Percentiles rank a stretch among this genome's conserved stretches.
Evolutionary conservation across 2,888 invertebrate species (phyloP).

Genomic region (Standfussiana lucernea): DNA sequence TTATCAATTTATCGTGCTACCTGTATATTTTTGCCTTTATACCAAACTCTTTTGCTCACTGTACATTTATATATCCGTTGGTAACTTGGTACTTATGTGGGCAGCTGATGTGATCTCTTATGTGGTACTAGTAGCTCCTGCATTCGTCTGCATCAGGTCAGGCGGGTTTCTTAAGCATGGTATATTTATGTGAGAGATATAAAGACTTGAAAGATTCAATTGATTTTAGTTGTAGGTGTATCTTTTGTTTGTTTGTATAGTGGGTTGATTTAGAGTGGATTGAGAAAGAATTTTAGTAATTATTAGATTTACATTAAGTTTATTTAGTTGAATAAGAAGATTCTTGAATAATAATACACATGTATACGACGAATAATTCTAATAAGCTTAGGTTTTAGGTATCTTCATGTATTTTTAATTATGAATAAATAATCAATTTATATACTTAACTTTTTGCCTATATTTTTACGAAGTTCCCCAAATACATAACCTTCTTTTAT

Average conservation of each 20-base stretch:
- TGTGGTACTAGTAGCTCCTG: conserved; percentile 70
- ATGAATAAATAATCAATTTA: background rate
- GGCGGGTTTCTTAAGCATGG: conserved; percentile 43
- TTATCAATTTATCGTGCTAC: background rate
- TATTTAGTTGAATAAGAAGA: background rate
- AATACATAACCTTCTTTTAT: background rate
- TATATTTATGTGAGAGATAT: conserved; percentile 42
- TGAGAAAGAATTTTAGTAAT: background rate
- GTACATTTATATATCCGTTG: conserved; percentile 49
- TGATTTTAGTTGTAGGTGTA: conserved; percentile 18
- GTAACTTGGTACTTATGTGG: conserved; percentile 51
- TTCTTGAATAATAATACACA: background rate
- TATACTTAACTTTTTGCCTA: background rate
- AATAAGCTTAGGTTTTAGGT: background rate
- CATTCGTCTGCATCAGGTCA: conserved; percentile 46
- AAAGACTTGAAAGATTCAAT: conserved; percentile 22
- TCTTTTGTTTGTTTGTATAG: background rate
- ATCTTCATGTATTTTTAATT: background rate
- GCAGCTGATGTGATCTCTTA: conserved; percentile 81
- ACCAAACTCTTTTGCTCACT: conserved; percentile 24
- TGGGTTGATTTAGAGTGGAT: background rate
- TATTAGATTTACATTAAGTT: background rate
- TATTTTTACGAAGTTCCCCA: background rate
- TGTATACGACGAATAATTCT: conserved; percentile 27
- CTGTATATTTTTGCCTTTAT: background rate